Conservation (phyloP, 2,888 invertebrate genomes). For the Megastigmus dorsalis region DNA sequence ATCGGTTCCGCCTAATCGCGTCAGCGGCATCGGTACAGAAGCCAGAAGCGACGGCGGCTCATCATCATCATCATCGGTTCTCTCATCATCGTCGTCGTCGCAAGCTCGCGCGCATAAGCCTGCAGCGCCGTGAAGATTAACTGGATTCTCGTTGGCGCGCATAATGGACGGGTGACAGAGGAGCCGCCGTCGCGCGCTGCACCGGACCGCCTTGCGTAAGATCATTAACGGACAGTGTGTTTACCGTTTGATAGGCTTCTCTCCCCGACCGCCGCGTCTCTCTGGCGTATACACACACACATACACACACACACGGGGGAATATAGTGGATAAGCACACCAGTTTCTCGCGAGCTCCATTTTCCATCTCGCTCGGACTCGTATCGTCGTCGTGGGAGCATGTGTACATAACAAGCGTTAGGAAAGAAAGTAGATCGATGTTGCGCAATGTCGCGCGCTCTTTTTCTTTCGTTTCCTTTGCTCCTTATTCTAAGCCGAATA, state of each 20-base stretch:
- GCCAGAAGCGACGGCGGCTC: too few relatives aligned
- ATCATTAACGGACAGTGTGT: slow-evolving; percentile 1
- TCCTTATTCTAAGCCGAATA: slow-evolving; percentile 1
- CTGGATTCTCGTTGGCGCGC: slow-evolving; percentile 19
- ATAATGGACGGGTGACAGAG: too few relatives aligned
- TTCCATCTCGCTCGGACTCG: neutral
- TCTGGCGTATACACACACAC: too few relatives aligned
- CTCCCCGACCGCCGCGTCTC: too few relatives aligned
- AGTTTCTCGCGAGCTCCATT: too few relatives aligned
- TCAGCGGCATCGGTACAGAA: neutral
- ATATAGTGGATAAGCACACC: neutral
- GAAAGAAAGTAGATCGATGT: slow-evolving; percentile 33
- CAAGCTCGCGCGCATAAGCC: too few relatives aligned
- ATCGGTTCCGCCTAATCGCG: slow-evolving; percentile 25
- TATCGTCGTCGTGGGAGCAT: too few relatives aligned
- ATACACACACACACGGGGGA: too few relatives aligned
- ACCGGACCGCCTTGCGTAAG: slow-evolving; percentile 13
- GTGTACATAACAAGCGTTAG: too few relatives aligned
- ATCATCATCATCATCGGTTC: neutral
- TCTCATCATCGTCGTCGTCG: neutral
- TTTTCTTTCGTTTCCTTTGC: neutral
- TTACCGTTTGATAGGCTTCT: slow-evolving; percentile 17
- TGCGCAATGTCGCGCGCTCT: too few relatives aligned
- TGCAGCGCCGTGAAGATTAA: slow-evolving; percentile 21
- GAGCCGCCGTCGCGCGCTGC: too few relatives aligned